Evolutionary conservation across 2,797 vertebrate genomes (phyloP).

Genomic region (Labroides dimidiatus): DNA sequence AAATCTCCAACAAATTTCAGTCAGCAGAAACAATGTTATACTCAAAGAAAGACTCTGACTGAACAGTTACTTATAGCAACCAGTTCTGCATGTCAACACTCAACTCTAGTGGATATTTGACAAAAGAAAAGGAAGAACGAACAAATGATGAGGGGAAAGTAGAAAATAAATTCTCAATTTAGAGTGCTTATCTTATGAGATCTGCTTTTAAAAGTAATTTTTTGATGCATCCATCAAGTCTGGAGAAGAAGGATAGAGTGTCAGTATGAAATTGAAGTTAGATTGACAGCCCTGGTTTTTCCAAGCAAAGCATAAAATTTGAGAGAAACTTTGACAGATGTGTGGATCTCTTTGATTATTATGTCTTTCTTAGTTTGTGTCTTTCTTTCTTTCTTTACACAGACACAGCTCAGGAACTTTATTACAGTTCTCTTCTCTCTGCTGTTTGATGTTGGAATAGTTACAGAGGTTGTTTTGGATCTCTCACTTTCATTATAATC

Average conservation of each 20-base stretch:
- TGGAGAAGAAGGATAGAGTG: neutral
- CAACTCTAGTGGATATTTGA: neutral
- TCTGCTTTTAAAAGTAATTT: slow-evolving; percentile 17
- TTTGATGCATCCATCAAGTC: slow-evolving; percentile 21
- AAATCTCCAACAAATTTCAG: neutral
- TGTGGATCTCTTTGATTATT: neutral
- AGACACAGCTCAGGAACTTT: too few relatives aligned
- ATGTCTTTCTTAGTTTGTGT: too few relatives aligned
- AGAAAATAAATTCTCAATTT: neutral
- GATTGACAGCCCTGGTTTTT: slow-evolving; percentile 6
- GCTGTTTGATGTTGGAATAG: too few relatives aligned
- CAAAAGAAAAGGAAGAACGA: neutral
- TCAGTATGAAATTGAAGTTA: slow-evolving; percentile 11
- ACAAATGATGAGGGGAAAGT: neutral
- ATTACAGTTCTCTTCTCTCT: too few relatives aligned
- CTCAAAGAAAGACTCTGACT: too few relatives aligned
- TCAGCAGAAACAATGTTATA: neutral
- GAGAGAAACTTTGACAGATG: neutral
- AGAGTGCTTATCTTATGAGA: neutral
- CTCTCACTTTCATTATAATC: too few relatives aligned
- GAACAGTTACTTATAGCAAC: neutral
- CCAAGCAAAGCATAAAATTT: slow-evolving; percentile 26
- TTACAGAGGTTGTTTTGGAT: too few relatives aligned
- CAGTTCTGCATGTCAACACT: neutral
- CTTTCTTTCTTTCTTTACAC: neutral